Evolutionary conservation across 2,888 invertebrate species (phyloP).

Genomic region (Trachelus troglodyta): DNA sequence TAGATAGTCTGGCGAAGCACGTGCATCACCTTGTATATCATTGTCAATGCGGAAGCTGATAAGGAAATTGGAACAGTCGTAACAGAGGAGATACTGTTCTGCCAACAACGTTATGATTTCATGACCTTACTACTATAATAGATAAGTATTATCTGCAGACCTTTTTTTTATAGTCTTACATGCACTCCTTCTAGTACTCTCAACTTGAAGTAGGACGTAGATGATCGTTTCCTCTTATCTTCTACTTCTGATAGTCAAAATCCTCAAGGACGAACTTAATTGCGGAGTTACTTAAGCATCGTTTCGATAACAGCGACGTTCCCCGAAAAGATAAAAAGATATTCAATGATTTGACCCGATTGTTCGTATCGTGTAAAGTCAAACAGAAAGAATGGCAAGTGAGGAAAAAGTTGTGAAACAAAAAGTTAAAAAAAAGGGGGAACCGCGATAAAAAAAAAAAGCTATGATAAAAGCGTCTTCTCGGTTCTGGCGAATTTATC

Average conservation of each 20-base stretch:
- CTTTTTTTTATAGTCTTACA: neutral
- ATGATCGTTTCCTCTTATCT: neutral
- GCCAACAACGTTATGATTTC: slow-evolving; percentile 1
- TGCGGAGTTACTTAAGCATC: neutral
- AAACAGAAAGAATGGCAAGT: neutral
- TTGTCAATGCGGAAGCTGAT: neutral
- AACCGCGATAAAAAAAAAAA: neutral
- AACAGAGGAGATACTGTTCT: neutral
- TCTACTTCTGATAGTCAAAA: neutral
- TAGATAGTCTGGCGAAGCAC: neutral
- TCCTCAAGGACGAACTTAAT: neutral
- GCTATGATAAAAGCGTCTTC: too few species aligned
- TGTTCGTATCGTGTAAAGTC: neutral
- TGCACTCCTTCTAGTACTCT: neutral
- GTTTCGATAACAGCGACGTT: neutral
- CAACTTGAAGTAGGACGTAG: neutral
- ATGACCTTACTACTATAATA: neutral
- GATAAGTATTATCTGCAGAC: neutral
- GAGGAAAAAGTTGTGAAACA: neutral
- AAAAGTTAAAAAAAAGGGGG: neutral
- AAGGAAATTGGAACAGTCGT: neutral
- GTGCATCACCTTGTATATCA: neutral
- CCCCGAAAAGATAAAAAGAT: neutral
- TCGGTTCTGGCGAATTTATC: too few species aligned
- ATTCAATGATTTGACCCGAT: neutral